These are phyloP conservation scores for Phalera bucephala DNA, from an alignment of 2,888 invertebrate species.

Conservation along the genomic window DNA sequence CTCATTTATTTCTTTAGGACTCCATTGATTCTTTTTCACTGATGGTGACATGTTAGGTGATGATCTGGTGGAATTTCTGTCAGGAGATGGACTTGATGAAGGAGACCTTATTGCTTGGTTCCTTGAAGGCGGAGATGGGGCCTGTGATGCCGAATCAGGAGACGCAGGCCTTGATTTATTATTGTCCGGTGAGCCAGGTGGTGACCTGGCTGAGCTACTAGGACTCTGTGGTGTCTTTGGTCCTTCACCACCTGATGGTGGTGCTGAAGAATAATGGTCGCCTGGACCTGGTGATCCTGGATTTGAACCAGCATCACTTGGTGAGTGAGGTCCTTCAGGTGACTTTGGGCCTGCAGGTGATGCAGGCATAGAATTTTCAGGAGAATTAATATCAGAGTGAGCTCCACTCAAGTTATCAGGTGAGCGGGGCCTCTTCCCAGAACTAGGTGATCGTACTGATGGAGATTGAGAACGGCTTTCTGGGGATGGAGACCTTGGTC, in stretches of 20 bases:
- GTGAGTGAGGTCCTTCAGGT: constrained; percentile 73
- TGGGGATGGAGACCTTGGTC: constrained; percentile 59
- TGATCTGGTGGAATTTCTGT: constrained; percentile 54
- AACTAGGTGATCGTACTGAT: constrained; percentile 39
- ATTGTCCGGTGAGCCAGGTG: constrained; percentile 52
- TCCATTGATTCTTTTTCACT: constrained; percentile 60
- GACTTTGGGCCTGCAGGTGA: constrained; percentile 70
- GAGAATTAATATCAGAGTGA: constrained; percentile 75
- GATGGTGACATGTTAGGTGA: constrained; percentile 45
- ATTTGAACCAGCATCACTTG: constrained; percentile 58
- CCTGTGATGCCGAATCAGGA: constrained; percentile 56
- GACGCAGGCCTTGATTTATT: constrained; percentile 56
- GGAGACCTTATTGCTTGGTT: constrained; percentile 47
- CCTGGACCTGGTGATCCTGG: constrained; percentile 54
- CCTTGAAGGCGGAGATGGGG: constrained; percentile 44
- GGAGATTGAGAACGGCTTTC: constrained; percentile 56
- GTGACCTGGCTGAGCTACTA: constrained; percentile 54
- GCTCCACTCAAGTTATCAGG: constrained; percentile 70
- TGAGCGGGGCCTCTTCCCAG: constrained; percentile 46
- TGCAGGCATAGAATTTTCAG: constrained; percentile 67
- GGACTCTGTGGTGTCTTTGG: constrained; percentile 70
- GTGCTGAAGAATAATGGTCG: constrained; percentile 52
- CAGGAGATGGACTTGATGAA: constrained; percentile 64
- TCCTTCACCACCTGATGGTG: constrained; percentile 53
- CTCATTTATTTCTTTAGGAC: constrained; percentile 55